A percentile compares a stretch with the other conserved stretches of the same genome.
These are phyloP conservation scores for Trichonephila inaurata DNA, from an alignment of 1,140 invertebrate genomes.

Conservation along the genomic window DNA sequence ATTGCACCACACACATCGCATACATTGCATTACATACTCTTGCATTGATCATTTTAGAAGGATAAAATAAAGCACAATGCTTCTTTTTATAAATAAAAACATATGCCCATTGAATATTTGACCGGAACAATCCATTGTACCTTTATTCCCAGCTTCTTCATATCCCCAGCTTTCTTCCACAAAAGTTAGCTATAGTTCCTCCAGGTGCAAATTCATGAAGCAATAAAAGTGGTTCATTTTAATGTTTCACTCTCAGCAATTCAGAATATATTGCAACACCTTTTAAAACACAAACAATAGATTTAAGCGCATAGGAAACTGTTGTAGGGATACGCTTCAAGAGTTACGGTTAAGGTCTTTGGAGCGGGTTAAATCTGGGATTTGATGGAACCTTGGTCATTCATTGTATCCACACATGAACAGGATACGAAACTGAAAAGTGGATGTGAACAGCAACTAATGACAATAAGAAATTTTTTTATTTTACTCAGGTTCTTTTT, in stretches of 20 bases:
- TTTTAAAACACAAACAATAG: constrained; percentile 33
- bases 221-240: constrained; percentile 27
- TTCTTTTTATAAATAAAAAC: too few species aligned
- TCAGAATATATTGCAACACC: constrained; percentile 24
- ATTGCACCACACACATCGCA: too few species aligned
- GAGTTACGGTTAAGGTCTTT: constrained; percentile 31
- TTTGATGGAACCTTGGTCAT: constrained; percentile 11
- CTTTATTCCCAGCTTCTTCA: background rate
- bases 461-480: background rate
- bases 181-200: background rate
- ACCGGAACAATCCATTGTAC: background rate
- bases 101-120: background rate
- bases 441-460: background rate
- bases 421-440: constrained; percentile 20
- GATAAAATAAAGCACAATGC: too few species aligned
- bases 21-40: too few species aligned
- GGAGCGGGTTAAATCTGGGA: constrained; percentile 14
- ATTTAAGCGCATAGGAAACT: background rate
- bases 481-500: background rate
- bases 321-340: constrained; percentile 1
- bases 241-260: background rate
- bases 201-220: constrained; percentile 1
- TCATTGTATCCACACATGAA: constrained; percentile 36
- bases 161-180: background rate
- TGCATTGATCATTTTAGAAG: too few species aligned